Base-by-base conservation (phyloP, 2,888 invertebrate species). In the Apoda limacodes region DNA sequence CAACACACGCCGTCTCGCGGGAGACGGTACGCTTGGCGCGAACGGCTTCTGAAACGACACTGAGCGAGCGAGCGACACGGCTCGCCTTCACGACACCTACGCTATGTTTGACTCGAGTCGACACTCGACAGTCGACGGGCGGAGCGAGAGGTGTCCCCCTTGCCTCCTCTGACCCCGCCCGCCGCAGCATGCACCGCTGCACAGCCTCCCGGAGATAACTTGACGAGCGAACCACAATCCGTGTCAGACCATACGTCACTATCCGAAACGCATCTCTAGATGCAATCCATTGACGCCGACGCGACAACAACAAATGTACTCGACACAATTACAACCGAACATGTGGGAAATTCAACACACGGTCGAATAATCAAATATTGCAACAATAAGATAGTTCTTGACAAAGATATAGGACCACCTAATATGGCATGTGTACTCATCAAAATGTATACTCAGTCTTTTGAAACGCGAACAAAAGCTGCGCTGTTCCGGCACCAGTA, bases 201-300 rank as follows among this genome's bases (percentile, higher is more conserved):
- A 54, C 57, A 67, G 69, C 68, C 68, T 71, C 69, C 72, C 43
- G 44, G 45, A 65, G 69, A 69, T 68, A 62, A 64, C 55, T 44
- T 44, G 44, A 37, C 48, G 45, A 38, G 42, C 50, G 48, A 46
- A 39, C 39, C 41, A 37, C 43, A 41, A 45, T 40, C 45, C 51
- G 50, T 58, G 55, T 50, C 55, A 53, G 50, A 55, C 55, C 48
- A 42, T 42, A 17, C 7, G 7, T 7, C 54, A 45, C 48, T 50
- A 52, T 46, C 44, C 47, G 48, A 55, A 5, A 17, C 17, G 17
- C 17, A 17, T 7, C 17, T 5, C 17, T 5, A 5, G 51, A 50
- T 48, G 55, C 67, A 59, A 63, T 66, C 65, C 72, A 75, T 75
- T 76, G 70, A 75, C 65, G 66, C 62, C 55, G 42, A n/a, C 12